These are phyloP conservation scores for Xyrichtys novacula DNA, from an alignment of 2,797 vertebrate genomes.

Conservation along the genomic window DNA sequence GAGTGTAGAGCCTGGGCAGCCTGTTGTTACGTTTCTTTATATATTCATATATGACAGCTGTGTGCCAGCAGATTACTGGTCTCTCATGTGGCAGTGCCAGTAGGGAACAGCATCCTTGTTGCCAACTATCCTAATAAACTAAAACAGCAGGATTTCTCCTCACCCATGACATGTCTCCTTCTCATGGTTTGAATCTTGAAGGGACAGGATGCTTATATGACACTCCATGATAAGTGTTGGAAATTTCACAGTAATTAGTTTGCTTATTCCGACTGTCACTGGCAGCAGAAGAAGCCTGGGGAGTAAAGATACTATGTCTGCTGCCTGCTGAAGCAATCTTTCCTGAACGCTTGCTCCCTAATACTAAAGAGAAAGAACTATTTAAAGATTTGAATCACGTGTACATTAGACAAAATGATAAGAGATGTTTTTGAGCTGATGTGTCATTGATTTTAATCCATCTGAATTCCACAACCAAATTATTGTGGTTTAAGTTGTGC, in stretches of 20 bases:
- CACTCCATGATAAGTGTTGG: conserved; percentile 67
- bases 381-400: conserved; percentile 47
- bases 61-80: conserved; percentile 71
- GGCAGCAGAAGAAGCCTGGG: conserved; percentile 51
- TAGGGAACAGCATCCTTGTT: conserved; percentile 51
- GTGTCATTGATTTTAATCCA: conserved; percentile 34
- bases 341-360: conserved; percentile 24
- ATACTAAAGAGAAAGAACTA: conserved; percentile 46
- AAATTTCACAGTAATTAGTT: conserved; percentile 75
- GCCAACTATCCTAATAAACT: conserved; percentile 59
- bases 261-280: conserved; percentile 57
- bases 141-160: conserved; percentile 63
- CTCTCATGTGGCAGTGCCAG: conserved; percentile 69
- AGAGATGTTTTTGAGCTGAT: conserved; percentile 41
- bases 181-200: conserved; percentile 60
- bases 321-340: conserved; percentile 43
- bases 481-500: conserved; percentile 5
- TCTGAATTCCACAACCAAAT: conserved; percentile 34
- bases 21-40: conserved; percentile 51
- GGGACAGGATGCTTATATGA: conserved; percentile 59
- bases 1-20: conserved; percentile 28
- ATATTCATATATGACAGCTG: conserved; percentile 71
- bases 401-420: conserved; percentile 29
- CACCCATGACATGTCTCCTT: conserved; percentile 58
- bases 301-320: conserved; percentile 62